phyloP scores from a whole-genome alignment of 2,113 vertebrate genomes.

The Odobenus rosmarus region DNA sequence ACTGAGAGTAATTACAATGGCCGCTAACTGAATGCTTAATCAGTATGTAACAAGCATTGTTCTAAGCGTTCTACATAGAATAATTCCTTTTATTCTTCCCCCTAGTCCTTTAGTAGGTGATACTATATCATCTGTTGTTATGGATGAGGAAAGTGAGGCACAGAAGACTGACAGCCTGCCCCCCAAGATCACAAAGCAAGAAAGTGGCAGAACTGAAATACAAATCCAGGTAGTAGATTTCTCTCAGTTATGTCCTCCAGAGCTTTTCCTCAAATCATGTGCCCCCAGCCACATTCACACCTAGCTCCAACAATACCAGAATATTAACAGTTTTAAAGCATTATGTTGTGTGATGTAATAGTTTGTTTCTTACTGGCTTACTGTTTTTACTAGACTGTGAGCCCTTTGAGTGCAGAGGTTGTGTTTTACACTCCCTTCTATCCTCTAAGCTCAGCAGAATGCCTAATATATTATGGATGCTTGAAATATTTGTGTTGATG shows the following conservation, averaged over 20 bases:
- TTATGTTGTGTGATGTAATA: not conserved
- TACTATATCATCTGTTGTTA: not conserved
- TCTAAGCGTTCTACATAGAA: not conserved
- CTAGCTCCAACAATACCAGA: not conserved
- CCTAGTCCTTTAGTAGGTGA: not conserved
- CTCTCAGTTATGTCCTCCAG: not conserved
- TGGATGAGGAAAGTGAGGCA: not conserved
- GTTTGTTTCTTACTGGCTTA: not conserved
- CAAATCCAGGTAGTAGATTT: not conserved
- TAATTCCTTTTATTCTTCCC: not conserved
- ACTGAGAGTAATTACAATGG: not conserved
- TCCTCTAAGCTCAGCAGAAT: not conserved
- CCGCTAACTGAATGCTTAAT: not conserved
- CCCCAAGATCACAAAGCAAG: not conserved
- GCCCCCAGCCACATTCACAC: not conserved
- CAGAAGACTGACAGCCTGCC: not conserved
- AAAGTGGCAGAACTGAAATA: not conserved
- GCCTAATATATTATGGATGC: not conserved
- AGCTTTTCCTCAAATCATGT: not conserved
- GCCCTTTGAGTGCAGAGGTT: not conserved
- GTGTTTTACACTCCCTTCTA: not conserved
- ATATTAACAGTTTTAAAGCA: not conserved
- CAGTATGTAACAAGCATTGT: not conserved
- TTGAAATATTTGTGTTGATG: not conserved
- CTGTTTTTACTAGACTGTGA: not conserved